Conservation (phyloP, 1,140 invertebrate species). For the Dendroctonus valens region DNA sequence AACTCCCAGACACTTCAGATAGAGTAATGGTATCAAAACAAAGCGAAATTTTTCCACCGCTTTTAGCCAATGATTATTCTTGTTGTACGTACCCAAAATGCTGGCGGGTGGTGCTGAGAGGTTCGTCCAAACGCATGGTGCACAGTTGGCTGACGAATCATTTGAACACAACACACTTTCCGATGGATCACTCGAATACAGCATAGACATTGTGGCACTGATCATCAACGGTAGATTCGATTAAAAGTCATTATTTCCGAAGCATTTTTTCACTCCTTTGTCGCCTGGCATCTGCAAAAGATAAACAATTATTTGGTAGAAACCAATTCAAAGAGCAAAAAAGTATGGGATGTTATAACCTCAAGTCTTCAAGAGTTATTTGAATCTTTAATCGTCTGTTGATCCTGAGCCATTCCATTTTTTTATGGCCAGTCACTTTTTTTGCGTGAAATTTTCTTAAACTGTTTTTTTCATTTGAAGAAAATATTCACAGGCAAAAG, state of each 20-base stretch:
- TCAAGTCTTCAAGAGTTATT: too few relatives aligned
- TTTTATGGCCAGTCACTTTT: slow-evolving; percentile 33
- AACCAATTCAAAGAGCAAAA: too few relatives aligned
- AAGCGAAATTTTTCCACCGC: too few relatives aligned
- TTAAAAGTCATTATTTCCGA: neutral
- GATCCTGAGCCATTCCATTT: slow-evolving; percentile 42
- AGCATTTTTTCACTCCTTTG: neutral
- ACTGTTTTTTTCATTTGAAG: too few relatives aligned
- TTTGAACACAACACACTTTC: slow-evolving; percentile 42
- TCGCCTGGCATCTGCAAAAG: neutral
- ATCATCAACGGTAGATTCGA: neutral
- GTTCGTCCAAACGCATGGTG: slow-evolving; percentile 46
- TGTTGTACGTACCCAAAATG: slow-evolving; percentile 24
- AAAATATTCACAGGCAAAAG: too few relatives aligned
- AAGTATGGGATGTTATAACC: too few relatives aligned
- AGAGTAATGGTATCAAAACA: too few relatives aligned
- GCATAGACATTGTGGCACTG: slow-evolving; percentile 41
- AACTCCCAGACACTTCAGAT: too few relatives aligned
- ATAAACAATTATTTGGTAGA: neutral
- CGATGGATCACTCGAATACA: slow-evolving; percentile 47
- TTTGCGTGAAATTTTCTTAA: too few relatives aligned
- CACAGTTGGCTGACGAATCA: slow-evolving; percentile 39
- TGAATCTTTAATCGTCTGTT: neutral
- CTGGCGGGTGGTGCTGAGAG: slow-evolving; percentile 32
- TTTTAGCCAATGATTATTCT: too few relatives aligned